phyloP scores from a whole-genome alignment of 2,797 vertebrate genomes.

The Apogon talboti region DNA sequence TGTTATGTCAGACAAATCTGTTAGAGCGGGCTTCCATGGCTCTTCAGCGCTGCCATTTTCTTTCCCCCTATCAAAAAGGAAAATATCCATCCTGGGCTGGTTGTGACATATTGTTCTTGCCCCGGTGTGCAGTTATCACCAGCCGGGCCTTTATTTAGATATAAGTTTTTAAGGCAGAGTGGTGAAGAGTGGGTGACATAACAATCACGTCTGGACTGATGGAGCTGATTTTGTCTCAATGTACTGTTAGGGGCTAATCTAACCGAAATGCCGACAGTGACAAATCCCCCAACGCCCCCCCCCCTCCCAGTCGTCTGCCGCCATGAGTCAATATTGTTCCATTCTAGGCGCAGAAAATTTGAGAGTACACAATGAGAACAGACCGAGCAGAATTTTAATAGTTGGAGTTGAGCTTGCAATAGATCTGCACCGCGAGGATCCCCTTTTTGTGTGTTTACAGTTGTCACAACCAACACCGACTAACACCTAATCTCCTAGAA shows the following conservation, averaged over 20 bases:
- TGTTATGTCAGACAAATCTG: constrained; percentile 71
- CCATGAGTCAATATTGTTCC: constrained; percentile 22
- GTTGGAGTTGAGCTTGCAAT: constrained; percentile 14
- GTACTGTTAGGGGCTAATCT: constrained; percentile 52
- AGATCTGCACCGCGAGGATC: constrained; percentile 27
- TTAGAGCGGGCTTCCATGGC: constrained; percentile 48
- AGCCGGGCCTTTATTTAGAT: constrained; percentile 59
- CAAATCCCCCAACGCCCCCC: neutral
- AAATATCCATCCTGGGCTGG: constrained; percentile 54
- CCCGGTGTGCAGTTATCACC: constrained; percentile 46
- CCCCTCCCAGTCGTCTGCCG: neutral
- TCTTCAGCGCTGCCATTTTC: constrained; percentile 52
- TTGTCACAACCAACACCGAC: constrained; percentile 41
- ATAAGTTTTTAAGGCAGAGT: constrained; percentile 37
- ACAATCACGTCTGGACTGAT: constrained; percentile 46
- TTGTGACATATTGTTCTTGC: constrained; percentile 69
- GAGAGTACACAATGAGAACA: constrained; percentile 22
- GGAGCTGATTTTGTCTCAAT: constrained; percentile 53
- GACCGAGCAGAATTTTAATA: constrained; percentile 35
- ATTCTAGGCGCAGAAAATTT: constrained; percentile 17
- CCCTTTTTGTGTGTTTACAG: constrained; percentile 42
- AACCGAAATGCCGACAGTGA: constrained; percentile 29
- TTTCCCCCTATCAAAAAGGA: constrained; percentile 55
- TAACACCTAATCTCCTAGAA: constrained; percentile 55
- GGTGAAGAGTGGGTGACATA: constrained; percentile 34